These are phyloP conservation scores for Scatophagus argus DNA, from an alignment of 2,113 vertebrate species.

Conservation along the genomic window DNA sequence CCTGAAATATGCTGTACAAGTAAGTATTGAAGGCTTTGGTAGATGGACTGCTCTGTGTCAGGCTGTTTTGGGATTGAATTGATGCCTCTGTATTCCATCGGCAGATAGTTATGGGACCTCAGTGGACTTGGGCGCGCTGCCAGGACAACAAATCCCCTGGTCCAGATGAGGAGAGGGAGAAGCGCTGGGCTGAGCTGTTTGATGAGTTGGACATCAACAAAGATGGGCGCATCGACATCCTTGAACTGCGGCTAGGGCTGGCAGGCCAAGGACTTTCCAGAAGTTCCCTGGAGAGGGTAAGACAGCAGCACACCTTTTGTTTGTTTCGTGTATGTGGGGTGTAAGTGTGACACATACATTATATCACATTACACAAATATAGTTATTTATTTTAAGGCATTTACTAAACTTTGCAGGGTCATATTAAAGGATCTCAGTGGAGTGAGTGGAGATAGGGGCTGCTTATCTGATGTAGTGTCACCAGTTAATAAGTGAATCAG, in stretches of 20 bases:
- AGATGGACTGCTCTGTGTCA: neutral
- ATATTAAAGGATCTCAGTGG: no score
- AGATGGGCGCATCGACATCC: slow-evolving; percentile 89
- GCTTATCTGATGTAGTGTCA: neutral
- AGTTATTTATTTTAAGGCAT: neutral
- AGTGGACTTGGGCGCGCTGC: slow-evolving; percentile 64
- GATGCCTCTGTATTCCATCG: slow-evolving; percentile 12
- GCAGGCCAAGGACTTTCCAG: slow-evolving; percentile 80
- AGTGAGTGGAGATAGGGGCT: neutral
- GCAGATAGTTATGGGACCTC: slow-evolving; percentile 61
- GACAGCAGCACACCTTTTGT: neutral
- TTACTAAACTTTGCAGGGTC: no score
- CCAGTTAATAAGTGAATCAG: neutral
- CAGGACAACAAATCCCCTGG: slow-evolving; percentile 53
- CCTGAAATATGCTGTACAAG: neutral
- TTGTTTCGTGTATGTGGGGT: neutral
- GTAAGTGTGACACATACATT: neutral
- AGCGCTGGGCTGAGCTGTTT: slow-evolving; percentile 87
- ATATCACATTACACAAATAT: neutral
- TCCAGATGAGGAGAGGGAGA: slow-evolving; percentile 79
- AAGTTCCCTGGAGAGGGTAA: slow-evolving; percentile 80
- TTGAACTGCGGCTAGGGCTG: slow-evolving; percentile 88
- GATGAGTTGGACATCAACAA: slow-evolving; percentile 91
- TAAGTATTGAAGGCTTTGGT: neutral
- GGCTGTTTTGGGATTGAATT: neutral